Evolutionary conservation across 2,888 invertebrate genomes (phyloP).

Genomic region (Syrista parreyssii): DNA sequence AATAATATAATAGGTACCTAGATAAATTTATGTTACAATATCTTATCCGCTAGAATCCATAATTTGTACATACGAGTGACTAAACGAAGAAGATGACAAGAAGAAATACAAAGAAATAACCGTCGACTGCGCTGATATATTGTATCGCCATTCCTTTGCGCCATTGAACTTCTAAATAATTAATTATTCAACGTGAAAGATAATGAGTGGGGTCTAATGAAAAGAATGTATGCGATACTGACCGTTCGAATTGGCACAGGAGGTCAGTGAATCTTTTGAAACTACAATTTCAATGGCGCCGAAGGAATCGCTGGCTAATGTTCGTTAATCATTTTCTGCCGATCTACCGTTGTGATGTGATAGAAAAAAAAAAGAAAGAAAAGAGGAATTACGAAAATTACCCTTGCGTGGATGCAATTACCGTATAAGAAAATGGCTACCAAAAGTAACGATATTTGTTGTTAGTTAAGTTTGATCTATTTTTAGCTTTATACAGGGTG

Average conservation of each 20-base stretch:
- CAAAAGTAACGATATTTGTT: constrained; percentile 44
- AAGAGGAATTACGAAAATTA: background rate
- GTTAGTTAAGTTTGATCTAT: constrained; percentile 47
- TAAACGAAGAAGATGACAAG: background rate
- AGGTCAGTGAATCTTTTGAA: background rate
- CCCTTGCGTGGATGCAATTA: background rate
- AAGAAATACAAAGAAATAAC: background rate
- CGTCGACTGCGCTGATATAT: background rate
- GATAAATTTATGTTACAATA: constrained; percentile 27
- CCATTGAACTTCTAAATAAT: background rate
- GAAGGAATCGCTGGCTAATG: constrained; percentile 20
- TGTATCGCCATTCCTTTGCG: background rate
- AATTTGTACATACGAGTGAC: constrained; percentile 32
- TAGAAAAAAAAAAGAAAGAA: background rate
- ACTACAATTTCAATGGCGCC: background rate
- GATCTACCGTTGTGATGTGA: background rate
- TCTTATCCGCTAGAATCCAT: constrained; percentile 28
- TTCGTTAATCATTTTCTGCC: constrained; percentile 25
- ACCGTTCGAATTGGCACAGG: background rate
- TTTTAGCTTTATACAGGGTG: constrained; percentile 30
- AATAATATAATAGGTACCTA: background rate
- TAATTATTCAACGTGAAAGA: background rate
- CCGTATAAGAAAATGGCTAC: constrained; percentile 30
- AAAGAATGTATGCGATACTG: background rate
- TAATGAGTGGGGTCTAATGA: background rate